A percentile compares a stretch with the other conserved stretches of the same genome.
phyloP scores from a whole-genome alignment of 2,888 invertebrate genomes.

The Leptinotarsa rubiginosa region DNA sequence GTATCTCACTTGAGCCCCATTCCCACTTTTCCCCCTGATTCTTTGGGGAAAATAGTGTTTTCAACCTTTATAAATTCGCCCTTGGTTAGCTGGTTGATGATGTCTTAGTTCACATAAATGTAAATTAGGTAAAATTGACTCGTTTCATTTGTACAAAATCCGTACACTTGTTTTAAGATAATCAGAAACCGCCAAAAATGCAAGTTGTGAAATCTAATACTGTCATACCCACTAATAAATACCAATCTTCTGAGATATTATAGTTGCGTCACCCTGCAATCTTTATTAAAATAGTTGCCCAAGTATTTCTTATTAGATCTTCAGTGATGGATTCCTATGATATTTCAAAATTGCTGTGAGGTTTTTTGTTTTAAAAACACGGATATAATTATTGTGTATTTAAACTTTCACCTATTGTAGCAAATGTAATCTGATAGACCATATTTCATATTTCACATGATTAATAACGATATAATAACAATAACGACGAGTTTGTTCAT shows the following conservation, averaged over 20 bases:
- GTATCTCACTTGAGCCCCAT: too few relatives aligned
- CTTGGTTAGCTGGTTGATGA: too few relatives aligned
- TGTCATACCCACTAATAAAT: background rate
- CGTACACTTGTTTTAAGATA: too few relatives aligned
- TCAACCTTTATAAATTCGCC: too few relatives aligned
- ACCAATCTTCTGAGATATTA: background rate
- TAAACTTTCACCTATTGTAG: conserved; percentile 30
- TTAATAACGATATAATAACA: conserved; percentile 11
- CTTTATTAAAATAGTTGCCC: conserved; percentile 7
- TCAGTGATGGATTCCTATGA: conserved; percentile 6
- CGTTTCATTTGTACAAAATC: too few relatives aligned
- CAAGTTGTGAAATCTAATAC: background rate
- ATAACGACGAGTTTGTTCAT: conserved; percentile 15
- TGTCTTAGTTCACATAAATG: too few relatives aligned
- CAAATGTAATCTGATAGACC: conserved; percentile 14
- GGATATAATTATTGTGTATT: conserved; percentile 20
- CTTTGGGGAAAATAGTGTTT: too few relatives aligned
- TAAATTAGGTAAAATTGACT: too few relatives aligned
- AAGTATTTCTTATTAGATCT: conserved; percentile 14
- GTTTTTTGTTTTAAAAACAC: conserved; percentile 16
- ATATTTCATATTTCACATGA: conserved; percentile 20
- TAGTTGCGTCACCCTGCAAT: background rate
- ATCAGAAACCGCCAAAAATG: too few relatives aligned
- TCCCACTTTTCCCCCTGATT: too few relatives aligned
- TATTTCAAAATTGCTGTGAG: conserved; percentile 22